Conservation (phyloP, 2,888 invertebrate genomes). For the Sminthurinus aureus region DNA sequence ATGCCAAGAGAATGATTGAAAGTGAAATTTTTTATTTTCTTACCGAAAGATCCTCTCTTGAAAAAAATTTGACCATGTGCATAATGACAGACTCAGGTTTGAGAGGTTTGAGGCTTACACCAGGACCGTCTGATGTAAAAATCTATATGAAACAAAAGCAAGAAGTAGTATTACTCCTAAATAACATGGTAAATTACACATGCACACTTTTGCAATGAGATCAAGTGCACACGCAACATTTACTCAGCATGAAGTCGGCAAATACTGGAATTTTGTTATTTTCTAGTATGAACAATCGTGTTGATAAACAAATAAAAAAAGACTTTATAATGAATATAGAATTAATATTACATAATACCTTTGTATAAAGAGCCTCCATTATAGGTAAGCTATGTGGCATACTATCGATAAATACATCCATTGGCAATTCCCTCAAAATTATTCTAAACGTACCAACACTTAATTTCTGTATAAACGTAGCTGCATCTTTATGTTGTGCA, state of each 20-base stretch:
- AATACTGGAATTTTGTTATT: neutral
- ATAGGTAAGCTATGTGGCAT: slow-evolving; percentile 87
- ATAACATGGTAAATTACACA: no score
- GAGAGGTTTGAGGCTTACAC: slow-evolving; percentile 64
- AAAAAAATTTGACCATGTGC: slow-evolving; percentile 82
- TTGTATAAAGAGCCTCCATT: slow-evolving; percentile 79
- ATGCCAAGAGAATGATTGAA: no score
- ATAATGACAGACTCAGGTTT: slow-evolving; percentile 81
- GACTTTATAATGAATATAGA: no score
- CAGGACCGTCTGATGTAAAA: slow-evolving; percentile 64
- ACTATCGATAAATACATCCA: slow-evolving; percentile 87
- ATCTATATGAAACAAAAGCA: slow-evolving; percentile 58
- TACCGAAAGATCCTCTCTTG: slow-evolving; percentile 50
- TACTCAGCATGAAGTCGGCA: neutral
- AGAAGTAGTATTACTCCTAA: no score
- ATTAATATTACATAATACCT: slow-evolving; percentile 58
- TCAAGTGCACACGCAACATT: no score
- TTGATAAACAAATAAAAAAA: no score
- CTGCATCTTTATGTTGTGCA: slow-evolving; percentile 88
- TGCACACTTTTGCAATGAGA: no score
- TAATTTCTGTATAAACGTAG: slow-evolving; percentile 80
- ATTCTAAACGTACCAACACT: slow-evolving; percentile 81
- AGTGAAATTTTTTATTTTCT: neutral
- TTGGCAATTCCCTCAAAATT: slow-evolving; percentile 73
- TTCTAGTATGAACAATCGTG: no score